Evolutionary conservation across 2,797 vertebrate genomes (phyloP), one percentile per base, ranked within the genome.

Genomic region (Gephyroberyx darwinii): DNA sequence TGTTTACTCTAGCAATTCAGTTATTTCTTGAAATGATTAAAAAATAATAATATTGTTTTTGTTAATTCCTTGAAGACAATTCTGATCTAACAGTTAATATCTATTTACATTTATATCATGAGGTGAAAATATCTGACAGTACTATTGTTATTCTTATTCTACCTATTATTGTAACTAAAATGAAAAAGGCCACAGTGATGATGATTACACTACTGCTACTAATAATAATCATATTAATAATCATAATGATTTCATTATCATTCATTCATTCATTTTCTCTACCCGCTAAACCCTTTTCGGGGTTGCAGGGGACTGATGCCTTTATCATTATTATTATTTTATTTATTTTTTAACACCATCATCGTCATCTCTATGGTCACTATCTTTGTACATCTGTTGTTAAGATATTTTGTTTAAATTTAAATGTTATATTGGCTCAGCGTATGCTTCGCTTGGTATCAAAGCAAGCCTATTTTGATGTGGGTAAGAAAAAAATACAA

Each of bases 1-100:
- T 81, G 54, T 76, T 71, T 67, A 69, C 37, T 57, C 14, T 26
- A 17, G 50, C 48, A 68, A 60, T 53, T 45, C 30, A 51, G 16
- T 48, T 70, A 64, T 70, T 58, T 67, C 41, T 61, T 26, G 1
- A 78, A 69, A 64, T 52, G 45, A 19, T 12, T 8, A n/a, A 33
- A 10, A 72, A 61, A 58, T 47, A 57, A 57, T 48, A 22, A 41
- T 22, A 43, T 47, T 22, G 2, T 53, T 80, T 53, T 65, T 37
- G 22, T 66, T 73, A 80, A 77, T 68, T 47, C 22, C 3, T 22
- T 14, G 22, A 31, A 62, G 13, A 8, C 0, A 48, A 65, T 61
- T 41, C 57, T 2, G 4, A 51, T 4, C 48, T 4, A 62, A 62
- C 2, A 71, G 63, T 68, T 0, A 55, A 22, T 48, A 48, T 30